phyloP scores from a whole-genome alignment of 2,797 vertebrate species.

The Pitangus sulphuratus region DNA sequence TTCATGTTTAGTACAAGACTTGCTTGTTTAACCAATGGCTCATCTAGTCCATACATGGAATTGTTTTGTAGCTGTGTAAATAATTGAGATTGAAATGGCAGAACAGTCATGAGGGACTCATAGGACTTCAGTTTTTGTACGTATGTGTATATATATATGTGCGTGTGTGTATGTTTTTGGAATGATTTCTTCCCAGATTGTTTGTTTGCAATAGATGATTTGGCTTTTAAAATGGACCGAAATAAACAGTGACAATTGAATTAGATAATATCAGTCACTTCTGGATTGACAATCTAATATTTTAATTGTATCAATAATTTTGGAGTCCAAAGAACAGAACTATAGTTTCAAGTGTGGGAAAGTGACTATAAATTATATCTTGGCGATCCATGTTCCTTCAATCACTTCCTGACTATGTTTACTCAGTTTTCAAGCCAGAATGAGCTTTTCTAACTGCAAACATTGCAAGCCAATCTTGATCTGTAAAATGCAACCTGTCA shows the following conservation, averaged over 20 bases:
- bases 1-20: background rate
- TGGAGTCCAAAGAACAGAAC: background rate
- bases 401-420: constrained; percentile 55
- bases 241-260: constrained; percentile 20
- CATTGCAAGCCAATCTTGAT: constrained; percentile 22
- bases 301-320: constrained; percentile 31
- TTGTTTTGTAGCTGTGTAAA: background rate
- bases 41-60: background rate
- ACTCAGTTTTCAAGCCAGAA: constrained; percentile 39
- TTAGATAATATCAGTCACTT: constrained; percentile 10
- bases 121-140: background rate
- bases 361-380: constrained; percentile 53
- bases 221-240: background rate
- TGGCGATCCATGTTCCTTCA: background rate
- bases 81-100: background rate
- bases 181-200: background rate
- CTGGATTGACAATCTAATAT: background rate
- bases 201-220: background rate
- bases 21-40: background rate
- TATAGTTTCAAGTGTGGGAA: constrained; percentile 45
- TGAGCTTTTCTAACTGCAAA: constrained; percentile 27
- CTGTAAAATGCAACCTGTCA: constrained; percentile 45
- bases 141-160: background rate
- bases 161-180: background rate
- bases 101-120: background rate